Evolutionary conservation across 2,797 vertebrate species (phyloP), one percentile per base, ranked within the genome.

Genomic region (Huso huso): DNA sequence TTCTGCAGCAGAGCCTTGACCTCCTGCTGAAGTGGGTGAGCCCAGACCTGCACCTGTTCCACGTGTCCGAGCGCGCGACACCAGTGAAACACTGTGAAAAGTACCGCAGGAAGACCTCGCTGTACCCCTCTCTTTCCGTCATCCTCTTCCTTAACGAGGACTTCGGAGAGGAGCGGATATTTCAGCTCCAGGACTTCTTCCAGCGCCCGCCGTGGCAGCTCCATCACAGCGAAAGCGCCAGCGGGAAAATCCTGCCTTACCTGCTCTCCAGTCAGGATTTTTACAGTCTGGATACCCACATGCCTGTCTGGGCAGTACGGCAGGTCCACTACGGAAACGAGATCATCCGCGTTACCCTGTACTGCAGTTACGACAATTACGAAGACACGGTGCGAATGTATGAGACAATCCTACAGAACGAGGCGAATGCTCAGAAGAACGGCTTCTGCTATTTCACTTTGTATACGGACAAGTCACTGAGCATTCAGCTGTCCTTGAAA

Each of bases 291-390:
- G 95, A 93, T 0, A 75, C 77, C 0, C 92, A 91, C 61, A 92
- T 97, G 94, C 96, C 97, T 0, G 82, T 96, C 69, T 99, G 96
- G 95, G 95, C 91, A 1, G 80, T 97, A 63, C 83, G 94, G 12
- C 86, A 86, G 0, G 93, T 89, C 69, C 92, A 82, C 72, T 79
- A 87, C 0, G 92, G 95, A 9, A 77, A 88, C 0, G 94, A 98
- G 70, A 86, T 93, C 65, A 81, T 99, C 62, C 88, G 93, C 0
- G 79, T 98, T 72, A 98, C 94, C 0, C 78, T 99, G 4, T 91
- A 93, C 82, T 96, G 93, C 69, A 82, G 80, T 10, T 90, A 89
- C 1, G 91, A 95, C 10, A 97, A 97, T 84, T 99, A 93, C 0
- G 93, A 95, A 64, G 95, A 99, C 0, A 77, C 91, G 0, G 86